Percentiles rank a stretch among this genome's conserved stretches.
Conservation (phyloP, 2,113 vertebrate species). For the Odontophorus gujanensis region DNA sequence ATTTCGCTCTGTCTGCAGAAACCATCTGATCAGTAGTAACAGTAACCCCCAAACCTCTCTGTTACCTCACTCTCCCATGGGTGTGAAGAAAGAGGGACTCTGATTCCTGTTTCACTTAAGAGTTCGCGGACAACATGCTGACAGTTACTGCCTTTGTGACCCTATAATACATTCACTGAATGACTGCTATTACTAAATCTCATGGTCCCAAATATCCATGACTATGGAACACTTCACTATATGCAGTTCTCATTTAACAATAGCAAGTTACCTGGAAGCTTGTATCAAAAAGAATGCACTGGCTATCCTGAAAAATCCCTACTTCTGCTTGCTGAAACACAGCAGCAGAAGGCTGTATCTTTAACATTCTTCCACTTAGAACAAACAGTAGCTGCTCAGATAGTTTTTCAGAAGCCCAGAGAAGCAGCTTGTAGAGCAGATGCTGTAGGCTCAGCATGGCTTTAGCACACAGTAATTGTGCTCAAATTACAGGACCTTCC, state of each 20-base stretch:
- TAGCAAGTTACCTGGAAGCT: background rate
- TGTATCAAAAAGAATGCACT: background rate
- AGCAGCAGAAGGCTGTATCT: background rate
- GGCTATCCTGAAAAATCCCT: background rate
- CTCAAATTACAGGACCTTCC: background rate
- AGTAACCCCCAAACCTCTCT: background rate
- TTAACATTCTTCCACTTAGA: background rate
- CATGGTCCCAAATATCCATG: background rate
- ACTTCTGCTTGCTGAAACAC: background rate
- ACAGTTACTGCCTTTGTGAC: background rate
- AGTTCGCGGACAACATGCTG: background rate
- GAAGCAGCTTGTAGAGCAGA: background rate
- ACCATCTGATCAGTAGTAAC: background rate
- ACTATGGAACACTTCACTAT: background rate
- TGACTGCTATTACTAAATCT: background rate
- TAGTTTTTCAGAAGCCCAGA: background rate
- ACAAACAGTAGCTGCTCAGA: background rate
- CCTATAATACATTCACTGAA: background rate
- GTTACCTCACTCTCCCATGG: background rate
- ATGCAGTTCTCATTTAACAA: rapidly evolving
- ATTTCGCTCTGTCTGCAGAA: background rate
- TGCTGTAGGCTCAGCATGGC: background rate
- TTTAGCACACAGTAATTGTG: background rate
- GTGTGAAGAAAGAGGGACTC: background rate
- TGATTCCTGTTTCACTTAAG: background rate